These are phyloP conservation scores for Pimephales promelas DNA, from an alignment of 2,113 vertebrate species.

Conservation along the genomic window DNA sequence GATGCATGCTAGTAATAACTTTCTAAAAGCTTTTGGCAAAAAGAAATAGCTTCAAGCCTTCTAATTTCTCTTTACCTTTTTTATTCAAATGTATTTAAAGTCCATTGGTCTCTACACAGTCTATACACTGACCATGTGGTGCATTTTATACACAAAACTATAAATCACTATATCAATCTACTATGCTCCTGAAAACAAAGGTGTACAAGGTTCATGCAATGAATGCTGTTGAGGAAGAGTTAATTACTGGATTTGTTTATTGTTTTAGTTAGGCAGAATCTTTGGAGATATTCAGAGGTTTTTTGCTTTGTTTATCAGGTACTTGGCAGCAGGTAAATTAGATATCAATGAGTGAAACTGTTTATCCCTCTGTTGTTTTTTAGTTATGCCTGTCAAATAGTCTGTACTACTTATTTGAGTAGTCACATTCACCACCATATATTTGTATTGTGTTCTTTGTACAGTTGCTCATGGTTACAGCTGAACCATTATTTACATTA, in stretches of 20 bases:
- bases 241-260: not conserved
- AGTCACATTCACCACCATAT: not conserved
- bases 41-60: not conserved
- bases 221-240: not conserved
- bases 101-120: not conserved
- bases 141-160: not conserved
- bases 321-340: not conserved
- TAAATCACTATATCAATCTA: no score
- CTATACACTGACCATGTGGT: not conserved
- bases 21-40: not conserved
- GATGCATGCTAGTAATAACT: not conserved
- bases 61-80: conserved; percentile 18
- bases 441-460: not conserved
- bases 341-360: not conserved
- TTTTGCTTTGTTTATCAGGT: not conserved
- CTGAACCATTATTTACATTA: not conserved
- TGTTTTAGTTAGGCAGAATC: not conserved
- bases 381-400: not conserved
- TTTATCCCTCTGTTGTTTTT: not conserved
- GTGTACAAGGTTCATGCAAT: not conserved
- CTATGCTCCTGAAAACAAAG: not conserved
- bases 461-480: not conserved
- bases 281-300: not conserved
- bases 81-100: not conserved
- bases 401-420: not conserved